Evolutionary conservation across 2,797 vertebrate genomes (phyloP), one percentile per base, ranked within the genome.

Genomic region (Gymnothorax javanicus): DNA sequence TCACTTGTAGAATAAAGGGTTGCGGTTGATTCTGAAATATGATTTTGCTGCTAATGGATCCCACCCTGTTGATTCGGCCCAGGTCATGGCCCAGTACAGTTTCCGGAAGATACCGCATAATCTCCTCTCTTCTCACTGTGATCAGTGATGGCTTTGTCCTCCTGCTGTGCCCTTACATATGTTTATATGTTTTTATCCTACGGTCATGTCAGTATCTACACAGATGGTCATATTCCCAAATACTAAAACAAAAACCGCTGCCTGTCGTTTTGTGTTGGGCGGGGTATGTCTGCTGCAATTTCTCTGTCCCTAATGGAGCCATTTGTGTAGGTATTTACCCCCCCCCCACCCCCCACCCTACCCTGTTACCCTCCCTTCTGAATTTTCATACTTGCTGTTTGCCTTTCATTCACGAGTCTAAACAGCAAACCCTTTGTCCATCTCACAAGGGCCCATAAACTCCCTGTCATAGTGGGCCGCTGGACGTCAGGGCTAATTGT

Each of bases 401-500:
- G 94, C 93, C 94, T 96, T 94, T 95, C 95, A 92, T 95, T 92
- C 92, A 84, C 89, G 88, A 91, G 88, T 90, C 90, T 91, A 89
- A 95, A 96, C 94, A 97, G 95, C 92, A 86, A 91, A 90, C 88
- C 86, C 92, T 95, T 96, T 97, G 95, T 96, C 89, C 91, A 89
- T 1, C 12, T 90, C 82, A 95, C 93, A 96, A 95, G 96, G 93
- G 91, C 93, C 94, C 94, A 93, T 95, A 94, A 95, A 94, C 93
- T 93, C 93, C 91, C 87, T 86, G 92, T 92, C 91, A 92, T 94
- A 93, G 93, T 93, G 92, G 94, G 93, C 93, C 85, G 89, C 93
- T 93, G 94, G 94, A 91, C 91, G 85, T 93, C 91, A 93, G 95
- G 94, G 94, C 93, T 94, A 95, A 95, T 94, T 95, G 93, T 95